Evolutionary conservation across 1,140 invertebrate genomes (phyloP).

Genomic region (Sitophilus oryzae): DNA sequence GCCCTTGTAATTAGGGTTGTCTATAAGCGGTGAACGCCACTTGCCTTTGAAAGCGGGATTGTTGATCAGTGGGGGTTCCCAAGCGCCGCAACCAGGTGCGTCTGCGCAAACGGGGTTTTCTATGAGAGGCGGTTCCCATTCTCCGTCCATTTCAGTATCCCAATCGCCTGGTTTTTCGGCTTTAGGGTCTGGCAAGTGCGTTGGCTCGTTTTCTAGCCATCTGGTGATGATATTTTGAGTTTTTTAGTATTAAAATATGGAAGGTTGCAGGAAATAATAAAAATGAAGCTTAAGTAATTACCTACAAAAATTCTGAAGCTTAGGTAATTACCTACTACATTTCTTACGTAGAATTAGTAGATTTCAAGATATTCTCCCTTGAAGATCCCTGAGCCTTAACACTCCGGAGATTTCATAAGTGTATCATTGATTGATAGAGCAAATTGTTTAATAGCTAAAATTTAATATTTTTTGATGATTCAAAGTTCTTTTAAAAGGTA

Average conservation of each 20-base stretch:
- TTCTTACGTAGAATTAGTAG: too few species aligned
- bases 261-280: background rate
- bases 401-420: too few species aligned
- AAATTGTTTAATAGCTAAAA: too few species aligned
- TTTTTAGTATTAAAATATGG: background rate
- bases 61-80: constrained; percentile 77
- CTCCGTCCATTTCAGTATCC: constrained; percentile 98
- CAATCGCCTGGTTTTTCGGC: constrained; percentile 89
- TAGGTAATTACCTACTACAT: too few species aligned
- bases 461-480: too few species aligned
- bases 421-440: too few species aligned
- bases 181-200: constrained; percentile 81
- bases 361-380: too few species aligned
- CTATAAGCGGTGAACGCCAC: constrained; percentile 85
- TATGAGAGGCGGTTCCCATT: constrained; percentile 93
- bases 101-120: constrained; percentile 69
- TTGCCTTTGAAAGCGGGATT: constrained; percentile 91
- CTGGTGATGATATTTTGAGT: constrained; percentile 2
- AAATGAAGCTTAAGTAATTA: too few species aligned
- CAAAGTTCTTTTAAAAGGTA: too few species aligned
- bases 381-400: too few species aligned
- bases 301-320: too few species aligned
- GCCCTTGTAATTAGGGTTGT: constrained; percentile 92
- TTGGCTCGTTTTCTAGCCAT: constrained; percentile 91
- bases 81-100: constrained; percentile 85